Evolutionary conservation across 1,140 invertebrate species (phyloP), one percentile per base, ranked within the genome.

Genomic region (Coelopa frigida): DNA sequence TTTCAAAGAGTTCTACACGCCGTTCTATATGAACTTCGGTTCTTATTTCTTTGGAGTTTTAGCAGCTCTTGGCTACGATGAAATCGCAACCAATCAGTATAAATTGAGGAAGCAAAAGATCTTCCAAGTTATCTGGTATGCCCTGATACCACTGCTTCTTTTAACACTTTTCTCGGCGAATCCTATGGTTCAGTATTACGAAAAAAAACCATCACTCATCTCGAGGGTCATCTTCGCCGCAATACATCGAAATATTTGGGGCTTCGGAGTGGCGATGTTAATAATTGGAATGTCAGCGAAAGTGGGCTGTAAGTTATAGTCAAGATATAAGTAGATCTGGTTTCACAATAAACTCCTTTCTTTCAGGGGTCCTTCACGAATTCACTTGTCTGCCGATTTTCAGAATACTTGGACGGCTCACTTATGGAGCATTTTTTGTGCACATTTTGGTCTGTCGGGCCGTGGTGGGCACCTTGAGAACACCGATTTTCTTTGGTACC

Each of bases 301-400:
- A 50, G 54, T 63, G 12, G 67, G 61, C 37, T 67, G 64, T 68
- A 50, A 57, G 59, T 55, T n/a, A n/a, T n/a, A n/a, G n/a, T n/a
- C n/a, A n/a, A n/a, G n/a, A n/a, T n/a, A n/a, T n/a, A 31, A 31
- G 11, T 31, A 36, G n/a, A 40, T 8, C 11, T 20, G 15, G 7
- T 17, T 18, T 2, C 11, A 18, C 1, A 12, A 50, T 11, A 27
- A 38, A 14, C 24, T 23, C 31, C 3, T 48, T 23, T 3, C 26
- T 52, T 44, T 31, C 7, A 68, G 64, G 64, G 59, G 51, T 62
- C 15, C 40, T 68, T 3, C 56, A 59, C 17, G 61, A 67, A 18
- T 64, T 67, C 22, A 44, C 53, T 33, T 59, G 57, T 8, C 41
- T 64, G 31, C 64, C 61, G 4, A 61, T 67, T 14, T 68, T 68